These are phyloP conservation scores for Heterodera schachtii DNA, from an alignment of 1,140 invertebrate species.

Conservation along the genomic window DNA sequence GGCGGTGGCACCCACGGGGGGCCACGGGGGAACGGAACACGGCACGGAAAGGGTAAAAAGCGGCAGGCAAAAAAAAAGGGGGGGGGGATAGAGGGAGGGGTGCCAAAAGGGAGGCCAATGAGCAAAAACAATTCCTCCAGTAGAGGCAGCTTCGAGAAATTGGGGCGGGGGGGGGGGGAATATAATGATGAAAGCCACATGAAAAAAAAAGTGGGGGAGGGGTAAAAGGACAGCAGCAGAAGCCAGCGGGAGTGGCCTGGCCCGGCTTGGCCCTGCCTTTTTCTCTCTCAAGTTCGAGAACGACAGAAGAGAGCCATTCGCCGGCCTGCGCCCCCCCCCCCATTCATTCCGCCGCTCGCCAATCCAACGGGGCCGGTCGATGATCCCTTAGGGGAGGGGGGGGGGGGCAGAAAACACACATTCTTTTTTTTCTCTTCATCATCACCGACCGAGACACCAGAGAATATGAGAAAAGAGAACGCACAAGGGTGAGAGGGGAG, in stretches of 20 bases:
- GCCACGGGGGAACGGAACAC: too few relatives aligned
- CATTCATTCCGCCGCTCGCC: background rate
- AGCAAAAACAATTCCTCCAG: background rate
- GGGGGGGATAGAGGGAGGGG: background rate
- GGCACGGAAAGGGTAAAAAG: background rate
- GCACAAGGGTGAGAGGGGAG: too few relatives aligned
- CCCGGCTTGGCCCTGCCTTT: background rate
- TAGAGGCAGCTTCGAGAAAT: too few relatives aligned
- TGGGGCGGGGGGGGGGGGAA: background rate
- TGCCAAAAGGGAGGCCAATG: background rate
- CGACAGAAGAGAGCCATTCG: background rate
- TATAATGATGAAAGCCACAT: background rate
- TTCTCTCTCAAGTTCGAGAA: background rate
- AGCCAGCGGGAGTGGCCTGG: background rate
- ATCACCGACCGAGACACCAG: too few relatives aligned
- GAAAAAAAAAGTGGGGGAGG: background rate
- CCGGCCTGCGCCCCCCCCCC: too few relatives aligned
- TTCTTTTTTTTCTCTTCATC: background rate
- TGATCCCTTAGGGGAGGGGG: slow-evolving; percentile 3
- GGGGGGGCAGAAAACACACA: background rate
- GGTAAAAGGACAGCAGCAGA: background rate
- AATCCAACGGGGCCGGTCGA: background rate
- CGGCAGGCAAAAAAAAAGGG: background rate
- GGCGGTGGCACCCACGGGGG: too few relatives aligned
- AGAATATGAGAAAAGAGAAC: too few relatives aligned